Evolutionary conservation across 2,113 vertebrate genomes (phyloP), one percentile per base, ranked within the genome.

Genomic region (Pseudolaguvia tuberculata): DNA sequence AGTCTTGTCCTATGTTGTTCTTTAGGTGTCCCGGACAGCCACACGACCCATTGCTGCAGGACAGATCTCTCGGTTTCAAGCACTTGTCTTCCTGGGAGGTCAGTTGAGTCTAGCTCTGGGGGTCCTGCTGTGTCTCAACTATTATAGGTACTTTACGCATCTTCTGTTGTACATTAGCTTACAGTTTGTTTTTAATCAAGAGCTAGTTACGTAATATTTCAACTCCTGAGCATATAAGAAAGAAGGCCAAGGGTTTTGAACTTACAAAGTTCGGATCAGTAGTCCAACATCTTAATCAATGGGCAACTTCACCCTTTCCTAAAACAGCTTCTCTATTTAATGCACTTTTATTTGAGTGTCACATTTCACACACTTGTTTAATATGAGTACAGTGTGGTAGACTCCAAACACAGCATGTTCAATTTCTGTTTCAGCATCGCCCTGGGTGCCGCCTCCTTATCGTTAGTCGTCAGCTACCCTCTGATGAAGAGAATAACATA

Each of bases 401-500:
- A 31, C 2, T 31, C 14, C 9, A 31, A 63, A 23, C 39, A 65
- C 39, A 45, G 39, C 45, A 2, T 50, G n/a, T 50, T 20, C 2
- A 6, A 56, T 62, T 45, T 69, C 4, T 7, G 82, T 29, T 68
- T 84, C 86, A 99, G 97, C 77, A 93, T 98, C 17, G 62, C 87
- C 69, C 89, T 99, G 77, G 96, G 95, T 80, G 93, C 94, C 57
- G 86, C 94, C 5, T 98, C 96, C 0, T 84, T 99, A 48, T 89
- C 88, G 35, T 90, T 99, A 20, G 95, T 99, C 58, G 39, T 94
- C 81, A 93, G 89, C 68, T 98, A 99, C 65, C 97, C 94, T 0
- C 83, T 98, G 77, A 97, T 96, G 96, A 98, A 98, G 87, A 95
- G 96, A 88, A 84, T 99, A 84, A 97, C 95, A 0, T 95, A 96